These are phyloP conservation scores for Rhinoraja longicauda DNA, from an alignment of 2,797 vertebrate species.

Conservation along the genomic window DNA sequence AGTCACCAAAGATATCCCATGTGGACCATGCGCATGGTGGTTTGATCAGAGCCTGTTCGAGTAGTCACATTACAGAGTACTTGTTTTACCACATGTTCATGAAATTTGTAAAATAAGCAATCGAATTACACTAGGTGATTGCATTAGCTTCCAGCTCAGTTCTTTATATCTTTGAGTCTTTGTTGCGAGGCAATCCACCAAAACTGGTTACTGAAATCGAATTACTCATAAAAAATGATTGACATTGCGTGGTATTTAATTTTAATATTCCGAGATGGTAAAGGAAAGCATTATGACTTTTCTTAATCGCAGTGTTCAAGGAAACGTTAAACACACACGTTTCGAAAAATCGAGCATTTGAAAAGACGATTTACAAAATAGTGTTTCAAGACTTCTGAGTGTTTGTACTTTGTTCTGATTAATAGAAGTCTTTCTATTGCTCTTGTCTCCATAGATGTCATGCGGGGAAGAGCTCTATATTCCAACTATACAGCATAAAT, in stretches of 20 bases:
- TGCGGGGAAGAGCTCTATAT: conserved; percentile 26
- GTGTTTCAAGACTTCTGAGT: conserved; percentile 27
- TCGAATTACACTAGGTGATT: conserved; percentile 59
- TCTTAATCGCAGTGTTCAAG: not conserved
- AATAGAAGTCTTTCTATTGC: conserved; percentile 35
- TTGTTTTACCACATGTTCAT: conserved; percentile 53
- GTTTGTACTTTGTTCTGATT: conserved; percentile 34
- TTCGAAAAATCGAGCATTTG: not conserved
- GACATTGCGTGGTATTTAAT: conserved; percentile 17
- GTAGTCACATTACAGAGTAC: conserved; percentile 26
- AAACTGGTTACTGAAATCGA: conserved; percentile 50
- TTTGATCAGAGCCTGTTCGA: conserved; percentile 40
- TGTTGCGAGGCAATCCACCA: conserved; percentile 56
- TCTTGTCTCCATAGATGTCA: conserved; percentile 19
- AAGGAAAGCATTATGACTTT: too few species aligned
- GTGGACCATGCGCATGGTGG: conserved; percentile 34
- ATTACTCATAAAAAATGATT: conserved; percentile 35
- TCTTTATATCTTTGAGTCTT: conserved; percentile 46
- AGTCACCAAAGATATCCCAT: not conserved
- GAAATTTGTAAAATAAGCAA: conserved; percentile 60
- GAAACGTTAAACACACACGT: not conserved
- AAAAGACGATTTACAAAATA: not conserved
- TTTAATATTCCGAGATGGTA: conserved; percentile 16
- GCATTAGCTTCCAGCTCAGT: conserved; percentile 50
- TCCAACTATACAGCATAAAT: conserved; percentile 37